Evolutionary conservation across 2,797 vertebrate genomes (phyloP).

Genomic region (Spea hammondii): DNA sequence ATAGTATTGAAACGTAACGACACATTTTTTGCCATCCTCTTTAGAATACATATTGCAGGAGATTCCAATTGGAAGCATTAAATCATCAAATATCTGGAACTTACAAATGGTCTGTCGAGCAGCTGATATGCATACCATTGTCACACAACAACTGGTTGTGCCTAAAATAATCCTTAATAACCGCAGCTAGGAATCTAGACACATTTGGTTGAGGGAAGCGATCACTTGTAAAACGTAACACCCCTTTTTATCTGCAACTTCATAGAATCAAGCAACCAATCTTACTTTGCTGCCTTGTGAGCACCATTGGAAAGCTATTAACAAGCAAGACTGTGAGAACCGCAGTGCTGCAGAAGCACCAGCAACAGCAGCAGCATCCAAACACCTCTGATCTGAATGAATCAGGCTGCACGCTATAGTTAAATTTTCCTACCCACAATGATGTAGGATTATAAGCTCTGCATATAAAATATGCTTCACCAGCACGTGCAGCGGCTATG

Average conservation of each 20-base stretch:
- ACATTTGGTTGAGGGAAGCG: slow-evolving; percentile 32
- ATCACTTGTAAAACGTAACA: slow-evolving; percentile 22
- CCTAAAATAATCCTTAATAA: slow-evolving; percentile 49
- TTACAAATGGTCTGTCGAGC: slow-evolving; percentile 38
- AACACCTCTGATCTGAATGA: slow-evolving; percentile 50
- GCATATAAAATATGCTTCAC: slow-evolving; percentile 43
- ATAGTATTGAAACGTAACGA: too few species aligned
- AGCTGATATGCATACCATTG: slow-evolving; percentile 40
- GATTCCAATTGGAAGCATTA: slow-evolving; percentile 29
- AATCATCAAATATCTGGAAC: slow-evolving; percentile 35
- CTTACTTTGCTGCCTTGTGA: slow-evolving; percentile 48
- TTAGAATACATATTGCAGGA: not conserved
- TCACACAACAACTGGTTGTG: slow-evolving; percentile 40
- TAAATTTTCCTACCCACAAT: slow-evolving; percentile 41
- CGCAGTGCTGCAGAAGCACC: slow-evolving; percentile 50
- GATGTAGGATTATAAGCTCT: slow-evolving; percentile 48
- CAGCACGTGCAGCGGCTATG: slow-evolving; percentile 44
- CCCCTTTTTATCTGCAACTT: slow-evolving; percentile 43
- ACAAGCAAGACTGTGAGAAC: slow-evolving; percentile 50
- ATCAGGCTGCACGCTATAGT: slow-evolving; percentile 45
- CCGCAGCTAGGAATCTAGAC: slow-evolving; percentile 44
- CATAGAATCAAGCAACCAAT: slow-evolving; percentile 42
- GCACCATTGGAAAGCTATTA: slow-evolving; percentile 49
- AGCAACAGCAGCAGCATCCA: slow-evolving; percentile 47
- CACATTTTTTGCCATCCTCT: too few species aligned